Base-by-base conservation (phyloP, 92 coral and sea anemone species). In the Porites divaricata region DNA sequence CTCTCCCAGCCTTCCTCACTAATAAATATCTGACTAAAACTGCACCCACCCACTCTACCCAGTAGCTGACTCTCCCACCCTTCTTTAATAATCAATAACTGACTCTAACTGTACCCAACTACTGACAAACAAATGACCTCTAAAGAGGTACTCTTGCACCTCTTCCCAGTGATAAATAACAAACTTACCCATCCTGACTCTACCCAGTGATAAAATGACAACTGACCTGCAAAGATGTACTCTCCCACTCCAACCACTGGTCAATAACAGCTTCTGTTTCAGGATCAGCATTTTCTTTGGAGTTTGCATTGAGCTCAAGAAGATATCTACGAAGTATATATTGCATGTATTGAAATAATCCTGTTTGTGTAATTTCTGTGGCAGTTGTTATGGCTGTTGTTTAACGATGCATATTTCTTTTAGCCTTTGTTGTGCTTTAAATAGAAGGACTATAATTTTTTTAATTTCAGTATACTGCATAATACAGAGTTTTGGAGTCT, bases 221-320 rank as follows among this genome's bases (percentile, higher is more conserved):
- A 56, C 72, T 16, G 70, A 96, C 99, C 95, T 93, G 95, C 59
- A 96, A 85, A 61, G 84, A 69, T 48, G 80, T 54, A 77, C 90
- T 92, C 63, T 94, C 99, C 99, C 99, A 96, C 79, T 96, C 99
- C 23, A 96, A 74, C 99, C 99, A 96, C 21, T 95, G 99, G 69
- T 96, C 90, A 35, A 78, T 63, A 2, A 88, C 63, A 59, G 99
- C 92, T 74, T 87, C 89, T 25, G 72, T 77, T 14, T 84, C 90
- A 15, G 88, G 86, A 85, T 91, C 88, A 81, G 63, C 50, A 14
- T 17, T 77, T 20, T 56, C 64, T 26, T 41, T 41, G 2, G 63
- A 24, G 15, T 49, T 24, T 54, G 67, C 83, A 61, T 78, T 87
- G 25, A 80, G 65, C 26, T 87, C 93, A 63, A 94, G 86, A 67